These are phyloP conservation scores for Ctena decussata DNA, from an alignment of 2,888 invertebrate species.

Conservation along the genomic window DNA sequence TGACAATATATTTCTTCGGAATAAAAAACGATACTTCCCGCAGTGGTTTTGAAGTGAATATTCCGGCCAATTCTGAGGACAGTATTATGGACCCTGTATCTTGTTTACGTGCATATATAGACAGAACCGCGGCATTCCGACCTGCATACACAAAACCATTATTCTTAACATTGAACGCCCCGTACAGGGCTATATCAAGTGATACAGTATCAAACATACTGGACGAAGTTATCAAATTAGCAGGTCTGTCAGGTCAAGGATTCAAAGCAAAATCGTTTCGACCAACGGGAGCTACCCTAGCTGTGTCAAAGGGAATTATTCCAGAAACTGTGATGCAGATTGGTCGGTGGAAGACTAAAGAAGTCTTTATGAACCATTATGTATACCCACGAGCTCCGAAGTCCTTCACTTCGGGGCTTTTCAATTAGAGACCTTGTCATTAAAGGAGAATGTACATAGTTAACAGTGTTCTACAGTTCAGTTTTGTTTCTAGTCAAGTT, in stretches of 20 bases:
- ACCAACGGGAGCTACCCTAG: conserved; percentile 19
- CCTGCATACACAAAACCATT: background rate
- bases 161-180: background rate
- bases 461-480: too few relatives aligned
- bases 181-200: background rate
- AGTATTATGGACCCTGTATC: background rate
- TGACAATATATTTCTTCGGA: background rate
- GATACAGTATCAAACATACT: background rate
- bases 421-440: too few relatives aligned
- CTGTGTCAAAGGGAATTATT: background rate
- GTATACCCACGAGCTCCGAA: conserved; percentile 11
- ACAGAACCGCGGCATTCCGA: background rate
- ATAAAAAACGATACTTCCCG: background rate
- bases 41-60: conserved; percentile 7
- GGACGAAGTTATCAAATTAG: background rate
- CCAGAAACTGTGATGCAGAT: conserved; percentile 15
- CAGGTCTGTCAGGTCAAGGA: conserved; percentile 11
- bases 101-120: background rate
- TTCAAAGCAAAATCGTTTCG: conserved; percentile 18
- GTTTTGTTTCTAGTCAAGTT: too few relatives aligned
- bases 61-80: background rate
- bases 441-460: too few relatives aligned
- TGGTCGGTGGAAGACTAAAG: conserved; percentile 16
- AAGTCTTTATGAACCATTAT: conserved; percentile 19
- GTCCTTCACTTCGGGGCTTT: background rate